phyloP scores from a whole-genome alignment of 2,888 invertebrate genomes.

The Idaea dimidiata region DNA sequence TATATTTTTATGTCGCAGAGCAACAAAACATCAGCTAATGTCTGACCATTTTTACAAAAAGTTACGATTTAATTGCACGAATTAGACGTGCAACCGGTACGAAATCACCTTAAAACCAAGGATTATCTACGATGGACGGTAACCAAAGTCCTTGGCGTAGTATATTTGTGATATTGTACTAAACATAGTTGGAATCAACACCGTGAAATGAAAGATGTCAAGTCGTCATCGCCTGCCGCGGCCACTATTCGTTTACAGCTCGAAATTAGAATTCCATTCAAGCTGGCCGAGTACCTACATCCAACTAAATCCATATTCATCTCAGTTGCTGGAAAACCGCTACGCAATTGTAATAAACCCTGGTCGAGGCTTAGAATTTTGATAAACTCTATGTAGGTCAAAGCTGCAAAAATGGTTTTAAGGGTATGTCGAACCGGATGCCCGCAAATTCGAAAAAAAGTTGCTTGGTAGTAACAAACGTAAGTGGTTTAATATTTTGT shows the following conservation, averaged over 20 bases:
- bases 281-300: conserved; percentile 24
- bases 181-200: conserved; percentile 15
- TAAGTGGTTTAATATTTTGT: no score
- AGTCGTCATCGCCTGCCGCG: conserved; percentile 19
- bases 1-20: no score
- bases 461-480: no score
- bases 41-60: no score
- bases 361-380: conserved; percentile 37
- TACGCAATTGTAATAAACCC: conserved; percentile 45
- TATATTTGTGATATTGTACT: not conserved
- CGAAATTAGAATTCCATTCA: conserved; percentile 30
- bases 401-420: conserved; percentile 16
- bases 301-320: conserved; percentile 47
- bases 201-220: conserved; percentile 31
- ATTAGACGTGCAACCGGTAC: no score
- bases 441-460: conserved; percentile 8
- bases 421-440: conserved; percentile 9
- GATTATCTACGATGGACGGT: not conserved
- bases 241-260: conserved; percentile 17
- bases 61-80: no score
- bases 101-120: not conserved
- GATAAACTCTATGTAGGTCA: conserved; percentile 35
- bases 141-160: not conserved
- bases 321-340: conserved; percentile 41
- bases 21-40: no score